phyloP scores from a whole-genome alignment of 2,113 vertebrate genomes.

The Stegostoma tigrinum region DNA sequence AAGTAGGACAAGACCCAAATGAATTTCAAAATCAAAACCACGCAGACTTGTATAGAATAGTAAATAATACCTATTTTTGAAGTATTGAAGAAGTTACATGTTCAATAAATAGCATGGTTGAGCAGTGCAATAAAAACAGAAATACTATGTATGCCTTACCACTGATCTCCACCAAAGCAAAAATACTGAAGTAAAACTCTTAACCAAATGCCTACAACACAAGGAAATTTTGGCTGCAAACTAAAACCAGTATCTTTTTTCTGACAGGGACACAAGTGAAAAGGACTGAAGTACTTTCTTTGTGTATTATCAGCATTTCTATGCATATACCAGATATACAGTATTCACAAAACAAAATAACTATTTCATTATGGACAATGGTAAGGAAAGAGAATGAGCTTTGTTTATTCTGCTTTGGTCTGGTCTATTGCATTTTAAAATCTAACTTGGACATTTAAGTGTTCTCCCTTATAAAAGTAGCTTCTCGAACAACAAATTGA shows the following conservation, averaged over 20 bases:
- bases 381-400: not conserved
- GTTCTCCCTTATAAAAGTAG: not conserved
- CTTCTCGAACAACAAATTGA: too few species aligned
- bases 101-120: not conserved
- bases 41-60: not conserved
- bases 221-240: not conserved
- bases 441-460: not conserved
- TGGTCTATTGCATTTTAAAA: not conserved
- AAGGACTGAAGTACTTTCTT: not conserved
- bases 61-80: not conserved
- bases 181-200: not conserved
- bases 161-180: not conserved
- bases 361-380: not conserved
- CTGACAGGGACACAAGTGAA: not conserved
- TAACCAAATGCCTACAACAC: not conserved
- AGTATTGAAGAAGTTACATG: not conserved
- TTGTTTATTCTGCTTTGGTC: not conserved
- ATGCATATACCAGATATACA: not conserved
- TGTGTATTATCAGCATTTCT: not conserved
- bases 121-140: not conserved
- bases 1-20: conserved; percentile 31
- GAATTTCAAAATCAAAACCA: conserved; percentile 35
- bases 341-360: not conserved
- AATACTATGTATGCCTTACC: not conserved
- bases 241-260: not conserved